Evolutionary conservation across 2,888 invertebrate species (phyloP).

Genomic region (Ommatoiulus sabulosus): DNA sequence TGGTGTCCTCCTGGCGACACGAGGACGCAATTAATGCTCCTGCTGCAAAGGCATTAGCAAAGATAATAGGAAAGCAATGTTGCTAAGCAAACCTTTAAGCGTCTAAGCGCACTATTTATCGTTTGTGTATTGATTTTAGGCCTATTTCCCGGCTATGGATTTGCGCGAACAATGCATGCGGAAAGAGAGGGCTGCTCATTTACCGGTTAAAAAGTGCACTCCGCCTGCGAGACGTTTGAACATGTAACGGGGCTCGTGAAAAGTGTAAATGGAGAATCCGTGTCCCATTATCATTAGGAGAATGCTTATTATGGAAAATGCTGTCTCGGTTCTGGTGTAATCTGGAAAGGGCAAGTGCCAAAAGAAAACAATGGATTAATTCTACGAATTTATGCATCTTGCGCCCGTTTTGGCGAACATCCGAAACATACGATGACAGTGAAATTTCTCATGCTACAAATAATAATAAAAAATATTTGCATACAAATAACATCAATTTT

Average conservation of each 20-base stretch:
- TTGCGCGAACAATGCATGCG: neutral
- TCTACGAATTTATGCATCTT: neutral
- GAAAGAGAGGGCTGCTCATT: constrained; percentile 64
- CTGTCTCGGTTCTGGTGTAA: constrained; percentile 84
- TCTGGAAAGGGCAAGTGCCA: constrained; percentile 71
- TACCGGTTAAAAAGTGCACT: constrained; percentile 85
- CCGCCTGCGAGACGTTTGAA: constrained; percentile 88
- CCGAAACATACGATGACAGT: neutral
- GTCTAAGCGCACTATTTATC: neutral
- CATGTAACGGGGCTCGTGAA: constrained; percentile 86
- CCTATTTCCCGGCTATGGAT: neutral
- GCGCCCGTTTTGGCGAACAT: neutral
- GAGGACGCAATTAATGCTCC: neutral
- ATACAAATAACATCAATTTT: neutral
- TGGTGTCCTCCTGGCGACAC: neutral
- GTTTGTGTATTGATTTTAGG: neutral
- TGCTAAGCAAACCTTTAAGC: neutral
- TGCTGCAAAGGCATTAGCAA: neutral
- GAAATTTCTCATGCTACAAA: neutral
- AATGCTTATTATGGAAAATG: constrained; percentile 84
- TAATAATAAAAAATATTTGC: neutral
- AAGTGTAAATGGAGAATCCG: constrained; percentile 85
- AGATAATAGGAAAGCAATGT: neutral
- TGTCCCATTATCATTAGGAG: constrained; percentile 85
- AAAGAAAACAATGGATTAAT: neutral